phyloP scores from a whole-genome alignment of 2,797 vertebrate species.

The Coccyzus lansbergi region DNA sequence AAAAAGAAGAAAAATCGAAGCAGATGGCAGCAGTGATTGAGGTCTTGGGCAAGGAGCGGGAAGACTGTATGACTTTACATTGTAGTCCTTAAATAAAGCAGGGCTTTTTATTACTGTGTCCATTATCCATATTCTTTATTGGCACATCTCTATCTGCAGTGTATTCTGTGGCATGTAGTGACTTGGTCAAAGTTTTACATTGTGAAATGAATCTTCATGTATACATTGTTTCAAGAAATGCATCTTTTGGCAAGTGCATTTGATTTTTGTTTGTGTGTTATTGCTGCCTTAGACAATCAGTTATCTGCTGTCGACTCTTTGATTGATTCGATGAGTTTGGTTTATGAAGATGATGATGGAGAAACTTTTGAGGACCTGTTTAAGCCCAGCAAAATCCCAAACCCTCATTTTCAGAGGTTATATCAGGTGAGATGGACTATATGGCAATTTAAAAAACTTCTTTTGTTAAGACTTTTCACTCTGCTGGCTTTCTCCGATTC shows the following conservation, averaged over 20 bases:
- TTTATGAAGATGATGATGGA: slow-evolving; percentile 80
- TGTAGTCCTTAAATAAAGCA: slow-evolving; percentile 35
- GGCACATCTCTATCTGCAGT: neutral
- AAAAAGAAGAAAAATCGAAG: slow-evolving; percentile 11
- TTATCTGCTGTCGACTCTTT: slow-evolving; percentile 88
- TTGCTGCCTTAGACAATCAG: slow-evolving; percentile 82
- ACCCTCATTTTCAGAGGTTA: slow-evolving; percentile 93
- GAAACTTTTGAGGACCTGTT: slow-evolving; percentile 84
- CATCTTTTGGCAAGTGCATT: neutral
- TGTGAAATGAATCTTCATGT: neutral
- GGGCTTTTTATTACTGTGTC: neutral
- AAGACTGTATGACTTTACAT: neutral
- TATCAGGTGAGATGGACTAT: slow-evolving; percentile 86
- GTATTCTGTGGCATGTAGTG: neutral
- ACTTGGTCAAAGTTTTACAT: neutral
- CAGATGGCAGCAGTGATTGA: neutral
- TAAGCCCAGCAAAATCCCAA: slow-evolving; percentile 89
- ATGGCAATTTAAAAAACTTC: neutral
- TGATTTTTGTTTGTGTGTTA: slow-evolving; percentile 24
- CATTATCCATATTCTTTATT: neutral
- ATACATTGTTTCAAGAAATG: slow-evolving; percentile 5
- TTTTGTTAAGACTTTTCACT: neutral
- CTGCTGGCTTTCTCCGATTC: neutral
- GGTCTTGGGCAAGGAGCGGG: neutral
- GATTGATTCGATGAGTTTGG: slow-evolving; percentile 94